Conservation (phyloP, 2,888 invertebrate genomes). For the Limenitis camilla region DNA sequence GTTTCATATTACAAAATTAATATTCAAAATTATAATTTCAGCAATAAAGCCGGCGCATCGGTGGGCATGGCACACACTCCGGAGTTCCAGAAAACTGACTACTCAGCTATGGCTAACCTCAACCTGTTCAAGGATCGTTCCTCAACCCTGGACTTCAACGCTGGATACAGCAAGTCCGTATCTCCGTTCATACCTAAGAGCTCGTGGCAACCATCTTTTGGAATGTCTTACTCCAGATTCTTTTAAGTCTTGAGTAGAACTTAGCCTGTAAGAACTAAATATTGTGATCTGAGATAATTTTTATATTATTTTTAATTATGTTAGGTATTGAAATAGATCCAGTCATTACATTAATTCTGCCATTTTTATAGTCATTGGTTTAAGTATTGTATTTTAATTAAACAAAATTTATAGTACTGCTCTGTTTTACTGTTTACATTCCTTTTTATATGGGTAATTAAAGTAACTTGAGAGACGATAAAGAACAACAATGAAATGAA, state of each 20-base stretch:
- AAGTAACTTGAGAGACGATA: background rate
- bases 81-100: constrained; percentile 32
- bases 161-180: constrained; percentile 29
- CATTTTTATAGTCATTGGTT: background rate
- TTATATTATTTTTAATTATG: background rate
- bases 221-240: constrained; percentile 25
- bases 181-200: constrained; percentile 32
- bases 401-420: background rate
- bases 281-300: background rate
- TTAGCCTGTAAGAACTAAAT: too few relatives aligned
- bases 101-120: constrained; percentile 34
- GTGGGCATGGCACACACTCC: constrained; percentile 32
- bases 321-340: background rate
- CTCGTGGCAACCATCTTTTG: constrained; percentile 31
- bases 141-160: constrained; percentile 36
- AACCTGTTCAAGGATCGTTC: constrained; percentile 34
- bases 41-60: constrained; percentile 34
- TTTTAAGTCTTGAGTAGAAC: constrained; percentile 12
- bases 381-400: constrained; percentile 3
- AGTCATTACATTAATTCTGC: background rate
- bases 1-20: background rate
- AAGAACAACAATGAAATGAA: background rate
- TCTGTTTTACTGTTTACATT: background rate
- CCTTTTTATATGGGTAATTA: background rate
- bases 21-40: constrained; percentile 18